phyloP scores from a whole-genome alignment of 1,140 invertebrate species.

The Stegodyphus mimosarum region DNA sequence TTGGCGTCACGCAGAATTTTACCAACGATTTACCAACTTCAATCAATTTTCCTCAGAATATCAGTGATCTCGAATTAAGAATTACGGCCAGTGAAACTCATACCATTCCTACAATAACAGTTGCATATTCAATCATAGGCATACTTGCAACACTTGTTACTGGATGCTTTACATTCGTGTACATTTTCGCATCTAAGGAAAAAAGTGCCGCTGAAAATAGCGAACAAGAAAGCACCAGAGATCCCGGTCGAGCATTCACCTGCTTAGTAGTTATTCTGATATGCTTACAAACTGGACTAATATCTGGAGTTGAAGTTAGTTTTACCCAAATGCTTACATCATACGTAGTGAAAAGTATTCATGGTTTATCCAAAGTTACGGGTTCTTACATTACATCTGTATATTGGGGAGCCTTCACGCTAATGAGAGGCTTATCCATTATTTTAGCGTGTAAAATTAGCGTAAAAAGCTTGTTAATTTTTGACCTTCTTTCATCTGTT shows the following conservation, averaged over 20 bases:
- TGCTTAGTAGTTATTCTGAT: slow-evolving; percentile 25
- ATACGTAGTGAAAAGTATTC: slow-evolving; percentile 67
- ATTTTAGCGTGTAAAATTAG: slow-evolving; percentile 67
- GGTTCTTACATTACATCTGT: slow-evolving; percentile 69
- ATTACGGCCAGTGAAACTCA: not conserved
- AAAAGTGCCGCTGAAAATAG: not conserved
- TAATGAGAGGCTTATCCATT: slow-evolving; percentile 69
- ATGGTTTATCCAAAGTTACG: slow-evolving; percentile 66
- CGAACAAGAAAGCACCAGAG: not conserved
- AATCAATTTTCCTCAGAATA: not conserved
- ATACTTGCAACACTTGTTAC: not conserved
- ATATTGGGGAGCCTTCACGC: slow-evolving; percentile 71
- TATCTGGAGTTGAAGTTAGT: slow-evolving; percentile 69
- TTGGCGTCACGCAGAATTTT: slow-evolving; percentile 2
- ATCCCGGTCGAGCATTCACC: slow-evolving; percentile 36
- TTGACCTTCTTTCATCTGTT: slow-evolving; percentile 67
- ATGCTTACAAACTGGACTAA: slow-evolving; percentile 68
- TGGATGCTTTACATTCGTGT: slow-evolving; percentile 15
- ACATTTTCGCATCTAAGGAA: not conserved
- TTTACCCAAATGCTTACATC: slow-evolving; percentile 70
- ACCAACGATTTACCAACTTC: not conserved
- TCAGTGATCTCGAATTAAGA: not conserved
- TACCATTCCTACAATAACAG: slow-evolving; percentile 17
- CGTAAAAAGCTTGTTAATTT: slow-evolving; percentile 67
- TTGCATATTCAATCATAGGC: slow-evolving; percentile 35